A percentile compares a stretch with the other conserved stretches of the same genome.
phyloP scores from a whole-genome alignment of 2,797 vertebrate species.

The Anisognathus igniventris region DNA sequence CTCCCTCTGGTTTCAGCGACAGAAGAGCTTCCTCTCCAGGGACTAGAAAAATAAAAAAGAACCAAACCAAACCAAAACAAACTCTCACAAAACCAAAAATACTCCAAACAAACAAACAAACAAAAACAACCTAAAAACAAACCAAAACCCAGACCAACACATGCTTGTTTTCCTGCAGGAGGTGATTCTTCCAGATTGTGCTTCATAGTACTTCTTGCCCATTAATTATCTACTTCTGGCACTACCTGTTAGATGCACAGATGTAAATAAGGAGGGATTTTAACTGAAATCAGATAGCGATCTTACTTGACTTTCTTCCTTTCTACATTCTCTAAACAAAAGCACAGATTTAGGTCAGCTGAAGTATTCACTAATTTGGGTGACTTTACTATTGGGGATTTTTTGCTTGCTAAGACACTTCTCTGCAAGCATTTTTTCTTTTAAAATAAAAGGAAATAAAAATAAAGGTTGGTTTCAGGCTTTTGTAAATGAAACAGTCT shows the following conservation, averaged over 20 bases:
- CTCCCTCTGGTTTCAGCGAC: background rate
- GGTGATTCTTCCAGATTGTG: background rate
- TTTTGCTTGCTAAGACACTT: background rate
- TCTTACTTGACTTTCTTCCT: background rate
- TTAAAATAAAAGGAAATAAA: background rate
- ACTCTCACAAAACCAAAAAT: background rate
- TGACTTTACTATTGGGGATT: background rate
- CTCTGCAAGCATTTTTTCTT: background rate
- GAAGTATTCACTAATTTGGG: background rate
- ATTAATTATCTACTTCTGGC: background rate
- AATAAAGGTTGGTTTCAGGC: background rate
- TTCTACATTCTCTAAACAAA: background rate
- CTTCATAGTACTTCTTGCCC: background rate
- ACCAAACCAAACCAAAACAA: accelerated
- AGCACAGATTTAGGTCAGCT: background rate
- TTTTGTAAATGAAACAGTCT: background rate
- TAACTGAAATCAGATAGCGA: background rate
- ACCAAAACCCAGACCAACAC: background rate
- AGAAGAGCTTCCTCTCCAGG: background rate
- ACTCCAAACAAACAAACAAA: background rate
- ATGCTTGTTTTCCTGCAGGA: background rate
- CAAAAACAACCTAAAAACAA: background rate
- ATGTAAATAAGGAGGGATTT: background rate
- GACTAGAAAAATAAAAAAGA: background rate
- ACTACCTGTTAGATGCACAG: background rate